Evolutionary conservation across 2,888 invertebrate species (phyloP).

Genomic region (Cosmopolites sordidus): DNA sequence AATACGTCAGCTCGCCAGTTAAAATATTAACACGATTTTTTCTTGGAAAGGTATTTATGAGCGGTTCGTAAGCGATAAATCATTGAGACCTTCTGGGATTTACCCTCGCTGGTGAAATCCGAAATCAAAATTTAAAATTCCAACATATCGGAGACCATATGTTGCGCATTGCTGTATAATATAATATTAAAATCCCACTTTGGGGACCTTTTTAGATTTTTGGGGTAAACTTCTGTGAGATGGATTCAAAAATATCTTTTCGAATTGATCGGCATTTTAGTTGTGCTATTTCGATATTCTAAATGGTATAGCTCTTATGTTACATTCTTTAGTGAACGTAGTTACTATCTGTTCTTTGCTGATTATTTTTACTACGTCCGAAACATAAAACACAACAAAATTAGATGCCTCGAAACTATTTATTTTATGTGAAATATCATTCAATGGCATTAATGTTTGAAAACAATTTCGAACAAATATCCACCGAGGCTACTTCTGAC

Average conservation of each 20-base stretch:
- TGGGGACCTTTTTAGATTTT: conserved; percentile 1
- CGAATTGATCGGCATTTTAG: too few species aligned
- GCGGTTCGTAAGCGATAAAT: conserved; percentile 15
- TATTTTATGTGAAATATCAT: too few species aligned
- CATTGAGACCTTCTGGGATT: conserved; percentile 21
- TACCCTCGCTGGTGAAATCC: conserved; percentile 21
- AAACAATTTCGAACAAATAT: too few species aligned
- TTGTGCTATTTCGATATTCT: too few species aligned
- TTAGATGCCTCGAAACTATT: too few species aligned
- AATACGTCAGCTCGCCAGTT: conserved; percentile 1
- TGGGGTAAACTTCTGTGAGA: neutral
- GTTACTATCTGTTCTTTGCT: too few species aligned
- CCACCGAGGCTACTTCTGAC: too few species aligned
- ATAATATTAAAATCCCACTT: conserved; percentile 13
- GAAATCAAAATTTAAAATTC: conserved; percentile 26
- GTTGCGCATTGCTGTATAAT: conserved; percentile 14
- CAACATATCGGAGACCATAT: conserved; percentile 18
- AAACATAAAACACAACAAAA: too few species aligned
- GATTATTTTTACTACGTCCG: too few species aligned
- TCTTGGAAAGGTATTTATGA: conserved; percentile 19
- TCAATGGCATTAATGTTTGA: too few species aligned
- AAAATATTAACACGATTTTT: conserved; percentile 23
- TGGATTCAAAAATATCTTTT: neutral
- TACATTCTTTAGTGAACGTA: too few species aligned
- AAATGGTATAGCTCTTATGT: too few species aligned